These are phyloP conservation scores for Mohoua ochrocephala DNA, from an alignment of 2,113 vertebrate genomes.

Conservation along the genomic window DNA sequence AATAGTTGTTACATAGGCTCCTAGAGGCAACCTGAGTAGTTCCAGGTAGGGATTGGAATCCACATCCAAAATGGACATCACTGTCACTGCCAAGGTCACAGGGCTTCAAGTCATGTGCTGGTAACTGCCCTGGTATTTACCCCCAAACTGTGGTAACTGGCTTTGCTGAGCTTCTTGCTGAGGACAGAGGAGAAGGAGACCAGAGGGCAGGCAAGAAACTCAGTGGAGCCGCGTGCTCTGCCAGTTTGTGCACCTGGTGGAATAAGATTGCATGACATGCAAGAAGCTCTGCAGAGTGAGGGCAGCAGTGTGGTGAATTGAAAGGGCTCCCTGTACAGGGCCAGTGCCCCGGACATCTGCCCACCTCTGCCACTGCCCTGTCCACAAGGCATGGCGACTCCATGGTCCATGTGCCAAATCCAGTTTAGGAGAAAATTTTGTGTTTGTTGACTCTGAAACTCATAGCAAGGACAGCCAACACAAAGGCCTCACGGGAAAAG, in stretches of 20 bases:
- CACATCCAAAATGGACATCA: not conserved
- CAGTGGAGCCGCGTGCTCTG: fast-evolving
- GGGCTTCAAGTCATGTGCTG: not conserved
- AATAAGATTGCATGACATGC: not conserved
- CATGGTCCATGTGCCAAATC: not conserved
- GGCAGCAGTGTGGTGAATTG: fast-evolving
- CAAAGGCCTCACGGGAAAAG: not conserved
- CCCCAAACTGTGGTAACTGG: not conserved
- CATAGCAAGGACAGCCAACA: not conserved
- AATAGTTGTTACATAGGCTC: not conserved
- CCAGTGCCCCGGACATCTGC: not conserved
- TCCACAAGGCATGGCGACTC: not conserved
- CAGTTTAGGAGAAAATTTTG: not conserved
- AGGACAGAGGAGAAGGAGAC: not conserved
- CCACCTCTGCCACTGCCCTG: not conserved
- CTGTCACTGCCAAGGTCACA: not conserved
- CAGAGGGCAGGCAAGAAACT: not conserved
- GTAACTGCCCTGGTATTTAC: not conserved
- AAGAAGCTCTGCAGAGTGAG: not conserved
- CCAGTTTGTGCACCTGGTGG: not conserved
- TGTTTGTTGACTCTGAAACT: not conserved
- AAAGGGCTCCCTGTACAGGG: not conserved
- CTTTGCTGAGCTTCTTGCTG: not conserved
- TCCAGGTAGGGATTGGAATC: not conserved
- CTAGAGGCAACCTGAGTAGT: not conserved